Evolutionary conservation across 2,113 vertebrate species (phyloP).

Genomic region (Tragelaphus imberbis): DNA sequence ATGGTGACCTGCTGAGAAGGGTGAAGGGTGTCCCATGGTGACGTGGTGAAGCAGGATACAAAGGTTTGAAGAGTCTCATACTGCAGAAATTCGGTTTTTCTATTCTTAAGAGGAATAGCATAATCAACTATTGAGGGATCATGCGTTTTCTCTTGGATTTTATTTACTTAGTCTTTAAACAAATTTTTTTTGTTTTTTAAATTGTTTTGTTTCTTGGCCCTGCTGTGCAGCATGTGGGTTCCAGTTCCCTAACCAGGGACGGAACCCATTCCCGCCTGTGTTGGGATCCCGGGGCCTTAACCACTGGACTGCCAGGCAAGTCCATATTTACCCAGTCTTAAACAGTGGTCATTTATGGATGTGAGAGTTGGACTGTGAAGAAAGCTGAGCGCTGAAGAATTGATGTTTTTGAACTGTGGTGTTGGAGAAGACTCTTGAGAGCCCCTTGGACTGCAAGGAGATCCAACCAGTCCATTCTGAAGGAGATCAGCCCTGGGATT

Average conservation of each 20-base stretch:
- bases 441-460: no score
- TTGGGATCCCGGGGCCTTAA: not conserved
- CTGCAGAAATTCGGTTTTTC: not conserved
- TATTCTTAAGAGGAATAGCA: not conserved
- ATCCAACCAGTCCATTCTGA: no score
- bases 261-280: fast-evolving
- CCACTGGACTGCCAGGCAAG: not conserved
- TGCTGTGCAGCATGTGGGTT: not conserved
- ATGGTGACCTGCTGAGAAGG: not conserved
- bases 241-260: not conserved
- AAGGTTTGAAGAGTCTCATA: not conserved
- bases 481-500: no score
- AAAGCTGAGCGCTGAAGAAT: fast-evolving
- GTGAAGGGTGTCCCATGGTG: not conserved
- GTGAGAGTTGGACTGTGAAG: no score
- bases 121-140: not conserved
- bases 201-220: not conserved
- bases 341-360: not conserved
- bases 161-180: not conserved
- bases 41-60: not conserved
- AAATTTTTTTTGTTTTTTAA: not conserved
- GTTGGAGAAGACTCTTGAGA: no score
- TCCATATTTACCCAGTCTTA: not conserved
- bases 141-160: not conserved
- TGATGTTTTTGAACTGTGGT: no score